Conservation (phyloP, 35 echinoderm and acorn worm species). For the Apostichopus californicus region DNA sequence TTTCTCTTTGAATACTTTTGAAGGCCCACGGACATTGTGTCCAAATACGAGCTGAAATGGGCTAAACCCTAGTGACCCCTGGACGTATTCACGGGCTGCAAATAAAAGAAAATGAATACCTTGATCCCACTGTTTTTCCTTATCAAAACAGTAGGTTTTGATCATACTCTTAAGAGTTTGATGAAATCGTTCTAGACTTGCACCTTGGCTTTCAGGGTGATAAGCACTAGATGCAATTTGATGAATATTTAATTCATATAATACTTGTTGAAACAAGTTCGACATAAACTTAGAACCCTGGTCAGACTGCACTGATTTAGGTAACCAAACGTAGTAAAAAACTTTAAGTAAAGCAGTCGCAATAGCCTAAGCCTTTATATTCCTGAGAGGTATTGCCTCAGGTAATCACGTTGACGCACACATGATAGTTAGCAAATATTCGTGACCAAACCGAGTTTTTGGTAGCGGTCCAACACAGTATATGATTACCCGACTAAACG, state of each 20-base stretch:
- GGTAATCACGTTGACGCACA: conserved; percentile 74
- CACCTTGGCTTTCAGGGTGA: conserved; percentile 68
- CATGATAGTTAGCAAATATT: conserved; percentile 82
- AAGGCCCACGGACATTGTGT: too few species aligned
- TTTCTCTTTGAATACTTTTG: too few species aligned
- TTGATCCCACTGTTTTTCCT: conserved; percentile 70
- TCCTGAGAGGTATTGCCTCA: conserved; percentile 68
- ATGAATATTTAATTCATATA: conserved; percentile 60
- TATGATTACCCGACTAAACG: conserved; percentile 70
- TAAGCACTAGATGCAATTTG: conserved; percentile 58
- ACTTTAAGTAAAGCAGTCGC: conserved; percentile 57
- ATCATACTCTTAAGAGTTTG: conserved; percentile 86
- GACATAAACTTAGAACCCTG: conserved; percentile 79
- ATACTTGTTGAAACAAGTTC: conserved; percentile 62
- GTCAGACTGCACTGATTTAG: conserved; percentile 71
- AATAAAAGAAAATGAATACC: conserved; percentile 65
- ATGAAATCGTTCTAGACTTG: conserved; percentile 63
- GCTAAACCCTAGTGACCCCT: conserved; percentile 78
- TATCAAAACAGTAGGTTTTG: conserved; percentile 65
- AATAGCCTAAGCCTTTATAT: conserved; percentile 63
- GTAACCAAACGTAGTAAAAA: conserved; percentile 77
- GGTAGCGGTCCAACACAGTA: conserved; percentile 80
- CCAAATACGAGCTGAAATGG: conserved; percentile 70
- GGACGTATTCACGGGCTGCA: conserved; percentile 52
- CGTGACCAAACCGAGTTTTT: conserved; percentile 65